Evolutionary conservation across 2,113 vertebrate genomes (phyloP).

Genomic region (Ceratotherium simum): DNA sequence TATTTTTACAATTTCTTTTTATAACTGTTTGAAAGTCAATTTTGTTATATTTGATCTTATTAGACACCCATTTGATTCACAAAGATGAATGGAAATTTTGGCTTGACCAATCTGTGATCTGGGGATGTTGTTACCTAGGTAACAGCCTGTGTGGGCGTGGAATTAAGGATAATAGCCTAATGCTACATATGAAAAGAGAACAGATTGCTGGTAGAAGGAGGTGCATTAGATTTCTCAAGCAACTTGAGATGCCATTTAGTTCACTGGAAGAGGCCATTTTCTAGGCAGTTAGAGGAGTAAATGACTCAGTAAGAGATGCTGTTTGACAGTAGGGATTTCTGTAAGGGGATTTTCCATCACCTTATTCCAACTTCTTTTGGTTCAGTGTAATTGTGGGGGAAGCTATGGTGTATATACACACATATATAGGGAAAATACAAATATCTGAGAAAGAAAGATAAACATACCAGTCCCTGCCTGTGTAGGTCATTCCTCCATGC

Average conservation of each 20-base stretch:
- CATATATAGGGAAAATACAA: not conserved
- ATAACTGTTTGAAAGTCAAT: constrained; percentile 52
- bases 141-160: constrained; percentile 48
- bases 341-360: constrained; percentile 58
- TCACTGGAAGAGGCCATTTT: constrained; percentile 77
- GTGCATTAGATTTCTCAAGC: constrained; percentile 74
- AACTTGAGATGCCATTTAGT: constrained; percentile 78
- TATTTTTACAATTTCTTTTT: constrained; percentile 58
- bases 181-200: constrained; percentile 74
- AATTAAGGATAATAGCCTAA: constrained; percentile 75
- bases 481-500: constrained; percentile 68
- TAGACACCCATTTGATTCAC: constrained; percentile 63
- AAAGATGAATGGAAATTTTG: constrained; percentile 69
- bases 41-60: constrained; percentile 51
- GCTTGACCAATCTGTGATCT: constrained; percentile 63
- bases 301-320: constrained; percentile 49
- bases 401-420: not conserved
- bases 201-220: constrained; percentile 75
- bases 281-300: constrained; percentile 77
- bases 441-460: constrained; percentile 66
- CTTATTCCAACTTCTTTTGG: constrained; percentile 57
- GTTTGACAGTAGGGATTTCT: constrained; percentile 72
- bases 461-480: constrained; percentile 58
- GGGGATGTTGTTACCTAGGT: constrained; percentile 65
- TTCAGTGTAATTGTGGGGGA: constrained; percentile 15